Evolutionary conservation across 2,113 vertebrate genomes (phyloP), one percentile per base, ranked within the genome.

Genomic region (Blennius ocellaris): DNA sequence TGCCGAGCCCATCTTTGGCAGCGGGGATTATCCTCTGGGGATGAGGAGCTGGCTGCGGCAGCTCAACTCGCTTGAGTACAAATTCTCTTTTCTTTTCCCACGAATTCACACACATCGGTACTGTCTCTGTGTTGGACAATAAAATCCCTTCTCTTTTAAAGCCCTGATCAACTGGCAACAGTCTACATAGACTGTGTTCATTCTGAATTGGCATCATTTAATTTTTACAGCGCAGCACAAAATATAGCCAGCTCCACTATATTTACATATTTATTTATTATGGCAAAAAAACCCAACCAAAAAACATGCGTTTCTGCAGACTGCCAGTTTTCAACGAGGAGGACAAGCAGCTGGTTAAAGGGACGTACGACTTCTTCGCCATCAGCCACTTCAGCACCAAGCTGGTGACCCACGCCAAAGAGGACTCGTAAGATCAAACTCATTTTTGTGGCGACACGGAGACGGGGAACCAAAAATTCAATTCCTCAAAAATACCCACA

Each of bases 301-400:
- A 30, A n/a, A n/a, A n/a, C n/a, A n/a, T 4, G 50, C 63, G 1
- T 59, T 49, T 66, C 38, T 16, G 21, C 77, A 92, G 91, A 15
- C 92, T 99, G 57, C 97, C 98, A 3, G 92, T 93, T 73, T 99
- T 99, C 92, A 97, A 95, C 1, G 93, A 96, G 45, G 92, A 95
- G 0, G 96, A 97, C 51, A 93, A 83, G 38, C 80, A 73, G 56
- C 90, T 97, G 50, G 93, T 99, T 36, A 93, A 68, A 82, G 97
- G 97, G 36, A 95, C 97, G 0, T 98, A 94, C 44, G 98, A 99
- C 87, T 99, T 99, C 87, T 94, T 99, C 72, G 98, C 96, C 5
- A 73, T 99, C 30, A 97, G 95, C 82, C 98, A 99, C 84, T 98
- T 96, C 79, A 97, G 95, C 37, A 97, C 97, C 52, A 92, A 94